phyloP scores from a whole-genome alignment of 2,797 vertebrate genomes.

The Scolopax bukidnonensis region DNA sequence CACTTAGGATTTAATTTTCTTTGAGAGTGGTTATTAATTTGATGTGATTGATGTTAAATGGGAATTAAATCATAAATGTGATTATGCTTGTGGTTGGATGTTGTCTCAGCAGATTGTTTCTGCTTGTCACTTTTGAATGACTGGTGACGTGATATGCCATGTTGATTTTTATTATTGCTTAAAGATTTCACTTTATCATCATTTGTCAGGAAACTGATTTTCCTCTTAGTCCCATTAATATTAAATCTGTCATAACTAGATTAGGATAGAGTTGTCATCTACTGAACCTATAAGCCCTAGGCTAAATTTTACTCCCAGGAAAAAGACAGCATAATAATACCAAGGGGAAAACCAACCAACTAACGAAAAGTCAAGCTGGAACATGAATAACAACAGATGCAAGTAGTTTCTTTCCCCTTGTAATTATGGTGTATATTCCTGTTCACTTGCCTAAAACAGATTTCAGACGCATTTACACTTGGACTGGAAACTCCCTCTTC shows the following conservation, averaged over 20 bases:
- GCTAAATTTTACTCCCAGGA: background rate
- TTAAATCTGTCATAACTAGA: conserved; percentile 46
- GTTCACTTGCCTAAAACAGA: background rate
- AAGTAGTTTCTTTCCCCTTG: background rate
- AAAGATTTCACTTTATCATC: conserved; percentile 82
- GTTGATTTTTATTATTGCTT: conserved; percentile 77
- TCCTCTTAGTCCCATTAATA: conserved; percentile 67
- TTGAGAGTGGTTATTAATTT: conserved; percentile 78
- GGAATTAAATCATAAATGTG: conserved; percentile 80
- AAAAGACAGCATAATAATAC: background rate
- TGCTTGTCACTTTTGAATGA: conserved; percentile 76
- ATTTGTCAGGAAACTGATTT: conserved; percentile 74
- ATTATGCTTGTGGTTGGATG: conserved; percentile 50
- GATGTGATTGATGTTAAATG: conserved; percentile 76
- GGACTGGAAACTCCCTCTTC: background rate
- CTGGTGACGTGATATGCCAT: conserved; percentile 64
- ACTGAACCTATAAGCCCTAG: background rate
- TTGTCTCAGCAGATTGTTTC: conserved; percentile 71
- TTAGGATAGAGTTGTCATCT: conserved; percentile 36
- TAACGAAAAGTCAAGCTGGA: background rate
- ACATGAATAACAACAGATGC: background rate
- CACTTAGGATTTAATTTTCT: conserved; percentile 71
- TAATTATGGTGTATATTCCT: background rate
- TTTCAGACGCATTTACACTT: conserved; percentile 2
- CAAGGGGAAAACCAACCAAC: background rate